Conservation (phyloP, 23 tunicate genomes). For the Halocynthia aurantium region DNA sequence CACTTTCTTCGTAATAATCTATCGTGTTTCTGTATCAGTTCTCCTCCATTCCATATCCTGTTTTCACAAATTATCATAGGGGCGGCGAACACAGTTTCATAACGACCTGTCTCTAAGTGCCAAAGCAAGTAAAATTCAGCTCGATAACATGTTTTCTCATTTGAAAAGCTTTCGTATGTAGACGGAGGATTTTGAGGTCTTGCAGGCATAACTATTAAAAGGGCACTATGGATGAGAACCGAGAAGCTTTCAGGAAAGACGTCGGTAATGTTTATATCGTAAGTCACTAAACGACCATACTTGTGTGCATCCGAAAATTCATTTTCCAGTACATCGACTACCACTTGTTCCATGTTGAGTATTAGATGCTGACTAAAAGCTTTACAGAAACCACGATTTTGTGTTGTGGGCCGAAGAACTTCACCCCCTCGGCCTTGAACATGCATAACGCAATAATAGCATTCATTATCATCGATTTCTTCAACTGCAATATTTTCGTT, state of each 20-base stretch:
- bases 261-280: slow-evolving; percentile 77
- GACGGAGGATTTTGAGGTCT: background rate
- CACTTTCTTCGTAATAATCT: slow-evolving; percentile 23
- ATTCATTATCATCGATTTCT: slow-evolving; percentile 25
- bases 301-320: slow-evolving; percentile 80
- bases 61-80: slow-evolving; percentile 47
- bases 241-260: slow-evolving; percentile 61
- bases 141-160: slow-evolving; percentile 26
- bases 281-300: slow-evolving; percentile 70
- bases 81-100: slow-evolving; percentile 74
- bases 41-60: slow-evolving; percentile 47
- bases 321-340: slow-evolving; percentile 73
- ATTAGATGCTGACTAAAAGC: slow-evolving; percentile 79
- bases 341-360: slow-evolving; percentile 84
- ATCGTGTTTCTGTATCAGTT: slow-evolving; percentile 20
- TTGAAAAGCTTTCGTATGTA: background rate
- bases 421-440: slow-evolving; percentile 36
- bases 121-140: slow-evolving; percentile 74
- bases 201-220: slow-evolving; percentile 51
- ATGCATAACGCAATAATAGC: slow-evolving; percentile 65
- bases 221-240: slow-evolving; percentile 56
- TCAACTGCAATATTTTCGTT: background rate
- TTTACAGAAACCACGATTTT: background rate
- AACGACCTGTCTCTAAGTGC: slow-evolving; percentile 83
- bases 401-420: slow-evolving; percentile 16